Evolutionary conservation across 2,888 invertebrate species (phyloP).

Genomic region (Heteromurus nitidus): DNA sequence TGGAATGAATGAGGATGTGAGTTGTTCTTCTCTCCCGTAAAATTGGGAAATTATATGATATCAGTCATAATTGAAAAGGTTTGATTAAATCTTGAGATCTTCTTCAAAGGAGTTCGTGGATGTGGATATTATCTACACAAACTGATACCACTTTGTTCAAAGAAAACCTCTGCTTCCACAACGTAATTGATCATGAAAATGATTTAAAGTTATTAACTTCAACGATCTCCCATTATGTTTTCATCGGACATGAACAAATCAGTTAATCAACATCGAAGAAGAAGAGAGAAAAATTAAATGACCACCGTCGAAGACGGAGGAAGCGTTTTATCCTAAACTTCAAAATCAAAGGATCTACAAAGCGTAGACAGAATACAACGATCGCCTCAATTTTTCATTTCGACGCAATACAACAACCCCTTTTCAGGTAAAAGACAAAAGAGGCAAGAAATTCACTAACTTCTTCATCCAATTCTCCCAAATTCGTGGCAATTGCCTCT

Average conservation of each 20-base stretch:
- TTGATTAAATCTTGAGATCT: slow-evolving; percentile 41
- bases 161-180: background rate
- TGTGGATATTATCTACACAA: too few relatives aligned
- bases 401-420: too few relatives aligned
- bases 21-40: slow-evolving; percentile 9
- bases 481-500: too few relatives aligned
- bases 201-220: slow-evolving; percentile 45
- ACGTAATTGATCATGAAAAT: slow-evolving; percentile 54
- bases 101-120: too few relatives aligned
- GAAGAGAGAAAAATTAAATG: slow-evolving; percentile 21
- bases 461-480: too few relatives aligned
- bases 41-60: slow-evolving; percentile 45
- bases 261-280: slow-evolving; percentile 40
- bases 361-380: too few relatives aligned
- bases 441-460: too few relatives aligned
- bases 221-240: slow-evolving; percentile 40
- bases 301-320: slow-evolving; percentile 26
- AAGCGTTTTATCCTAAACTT: background rate
- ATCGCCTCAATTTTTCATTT: too few relatives aligned
- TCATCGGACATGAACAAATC: slow-evolving; percentile 39
- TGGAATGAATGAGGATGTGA: background rate
- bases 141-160: background rate
- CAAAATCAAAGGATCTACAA: slow-evolving; percentile 15
- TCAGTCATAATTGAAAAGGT: slow-evolving; percentile 45
- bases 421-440: too few relatives aligned